Percentiles rank a stretch among this genome's conserved stretches.
Evolutionary conservation across 2,888 invertebrate species (phyloP).

Genomic region (Tuberolachnus salignus): DNA sequence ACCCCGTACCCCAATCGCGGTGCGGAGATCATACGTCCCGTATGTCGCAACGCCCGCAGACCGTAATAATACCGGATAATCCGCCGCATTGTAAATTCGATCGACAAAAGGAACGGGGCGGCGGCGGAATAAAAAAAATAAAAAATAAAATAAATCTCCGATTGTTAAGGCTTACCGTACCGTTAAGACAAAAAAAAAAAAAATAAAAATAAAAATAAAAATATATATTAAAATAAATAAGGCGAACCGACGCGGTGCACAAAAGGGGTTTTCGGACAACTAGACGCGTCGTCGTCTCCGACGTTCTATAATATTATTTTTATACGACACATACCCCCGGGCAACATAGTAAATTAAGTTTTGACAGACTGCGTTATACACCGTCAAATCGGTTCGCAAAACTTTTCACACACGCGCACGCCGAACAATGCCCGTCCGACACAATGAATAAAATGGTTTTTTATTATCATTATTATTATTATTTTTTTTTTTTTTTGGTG

Average conservation of each 20-base stretch:
- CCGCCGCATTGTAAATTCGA: neutral
- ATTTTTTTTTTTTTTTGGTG: no score
- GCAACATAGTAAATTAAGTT: conserved; percentile 14
- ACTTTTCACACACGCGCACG: conserved; percentile 14
- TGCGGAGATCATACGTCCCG: neutral
- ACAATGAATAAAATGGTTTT: no score
- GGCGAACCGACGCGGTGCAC: neutral
- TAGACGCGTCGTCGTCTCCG: neutral
- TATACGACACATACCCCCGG: neutral
- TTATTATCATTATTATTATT: no score
- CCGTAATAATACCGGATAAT: conserved; percentile 38
- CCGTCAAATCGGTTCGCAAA: conserved; percentile 14
- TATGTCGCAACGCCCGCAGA: conserved; percentile 18
- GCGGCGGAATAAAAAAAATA: neutral
- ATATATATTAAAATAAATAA: no score
- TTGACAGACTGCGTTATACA: conserved; percentile 3
- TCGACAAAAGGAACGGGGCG: neutral
- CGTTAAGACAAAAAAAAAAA: conserved; percentile 32
- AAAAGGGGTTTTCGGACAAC: conserved; percentile 25
- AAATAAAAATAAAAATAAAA: neutral
- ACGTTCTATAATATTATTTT: no score
- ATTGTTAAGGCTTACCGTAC: conserved; percentile 30
- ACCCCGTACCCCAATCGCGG: no score
- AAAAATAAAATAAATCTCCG: conserved; percentile 16
- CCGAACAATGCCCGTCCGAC: no score